phyloP scores from a whole-genome alignment of 2,113 vertebrate species.

The Condylura cristata region DNA sequence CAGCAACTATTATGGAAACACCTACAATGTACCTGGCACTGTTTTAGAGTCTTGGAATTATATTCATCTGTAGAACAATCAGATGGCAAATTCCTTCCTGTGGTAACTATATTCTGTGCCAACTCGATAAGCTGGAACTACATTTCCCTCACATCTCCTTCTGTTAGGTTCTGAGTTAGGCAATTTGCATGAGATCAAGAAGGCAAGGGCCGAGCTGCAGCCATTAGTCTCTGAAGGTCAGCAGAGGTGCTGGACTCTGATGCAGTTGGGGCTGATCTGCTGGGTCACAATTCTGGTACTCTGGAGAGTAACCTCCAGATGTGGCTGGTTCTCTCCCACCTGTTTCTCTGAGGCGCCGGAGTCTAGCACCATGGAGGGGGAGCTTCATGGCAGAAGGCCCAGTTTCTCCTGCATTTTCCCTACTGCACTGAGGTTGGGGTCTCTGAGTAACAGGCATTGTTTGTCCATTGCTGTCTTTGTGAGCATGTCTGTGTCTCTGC shows the following conservation, averaged over 20 bases:
- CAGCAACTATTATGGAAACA: background rate
- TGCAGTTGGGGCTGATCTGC: background rate
- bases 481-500: background rate
- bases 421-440: background rate
- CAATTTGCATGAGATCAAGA: background rate
- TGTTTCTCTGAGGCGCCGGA: background rate
- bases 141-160: background rate
- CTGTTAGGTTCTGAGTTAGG: background rate
- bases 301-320: background rate
- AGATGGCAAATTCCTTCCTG: background rate
- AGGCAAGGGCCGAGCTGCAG: background rate
- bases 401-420: background rate
- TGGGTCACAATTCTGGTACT: background rate
- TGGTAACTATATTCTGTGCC: background rate
- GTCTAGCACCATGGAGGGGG: background rate
- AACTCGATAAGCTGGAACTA: background rate
- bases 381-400: background rate
- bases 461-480: background rate
- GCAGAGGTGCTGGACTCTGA: accelerated
- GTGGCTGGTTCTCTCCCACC: background rate
- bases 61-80: background rate
- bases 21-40: background rate
- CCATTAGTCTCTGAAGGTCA: background rate
- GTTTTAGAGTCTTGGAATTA: background rate
- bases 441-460: background rate